Conservation (phyloP, 2,797 vertebrate genomes). For the Sparus aurata region DNA sequence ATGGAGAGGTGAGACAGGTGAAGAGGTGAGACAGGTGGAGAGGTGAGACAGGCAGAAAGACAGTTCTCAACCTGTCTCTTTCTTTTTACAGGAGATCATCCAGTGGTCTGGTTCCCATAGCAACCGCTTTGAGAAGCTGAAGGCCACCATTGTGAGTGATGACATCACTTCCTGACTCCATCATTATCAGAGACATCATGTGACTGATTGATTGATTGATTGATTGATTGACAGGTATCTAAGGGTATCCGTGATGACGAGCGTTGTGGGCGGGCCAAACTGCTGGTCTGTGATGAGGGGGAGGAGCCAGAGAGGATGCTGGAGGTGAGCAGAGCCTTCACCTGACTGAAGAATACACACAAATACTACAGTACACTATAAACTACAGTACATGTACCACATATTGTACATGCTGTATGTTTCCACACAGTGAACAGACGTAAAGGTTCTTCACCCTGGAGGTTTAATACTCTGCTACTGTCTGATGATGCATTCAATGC, state of each 20-base stretch:
- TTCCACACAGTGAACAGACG: too few species aligned
- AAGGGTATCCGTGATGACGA: conserved; percentile 92
- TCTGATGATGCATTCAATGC: too few species aligned
- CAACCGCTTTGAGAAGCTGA: conserved; percentile 90
- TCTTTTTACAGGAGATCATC: conserved; percentile 85
- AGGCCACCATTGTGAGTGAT: conserved; percentile 82
- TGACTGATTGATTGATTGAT: not conserved
- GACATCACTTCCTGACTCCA: not conserved
- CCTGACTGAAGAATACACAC: not conserved
- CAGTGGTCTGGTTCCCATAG: conserved; percentile 91
- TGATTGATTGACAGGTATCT: conserved; percentile 78
- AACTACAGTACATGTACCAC: not conserved
- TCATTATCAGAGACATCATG: not conserved
- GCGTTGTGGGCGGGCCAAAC: conserved; percentile 86
- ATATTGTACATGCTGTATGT: too few species aligned
- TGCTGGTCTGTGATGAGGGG: conserved; percentile 74
- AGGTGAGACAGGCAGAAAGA: conserved; percentile 19
- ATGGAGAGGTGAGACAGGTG: not conserved
- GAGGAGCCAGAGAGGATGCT: conserved; percentile 70
- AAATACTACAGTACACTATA: not conserved
- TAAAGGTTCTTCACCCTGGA: too few species aligned
- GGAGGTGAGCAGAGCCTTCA: conserved; percentile 52
- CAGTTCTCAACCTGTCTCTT: conserved; percentile 2
- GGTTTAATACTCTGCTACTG: too few species aligned
- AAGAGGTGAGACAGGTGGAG: not conserved